Evolutionary conservation across 2,888 invertebrate genomes (phyloP).

Genomic region (Cephus spinipes): DNA sequence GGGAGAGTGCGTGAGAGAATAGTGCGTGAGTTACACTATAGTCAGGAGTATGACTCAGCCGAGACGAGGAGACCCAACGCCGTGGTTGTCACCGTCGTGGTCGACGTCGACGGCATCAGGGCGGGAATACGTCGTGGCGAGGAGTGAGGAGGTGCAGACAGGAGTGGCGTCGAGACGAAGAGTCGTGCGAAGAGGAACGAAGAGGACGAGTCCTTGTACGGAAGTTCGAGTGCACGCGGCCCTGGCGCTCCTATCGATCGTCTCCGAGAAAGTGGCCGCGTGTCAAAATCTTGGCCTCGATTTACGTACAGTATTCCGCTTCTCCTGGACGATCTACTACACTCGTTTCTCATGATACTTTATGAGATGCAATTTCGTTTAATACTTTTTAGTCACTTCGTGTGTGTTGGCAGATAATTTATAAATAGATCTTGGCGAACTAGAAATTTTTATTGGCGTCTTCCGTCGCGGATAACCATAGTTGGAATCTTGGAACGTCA

Average conservation of each 20-base stretch:
- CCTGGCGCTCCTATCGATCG: conserved; percentile 16
- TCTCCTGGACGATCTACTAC: not conserved
- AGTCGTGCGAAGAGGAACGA: not conserved
- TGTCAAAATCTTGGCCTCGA: conserved; percentile 54
- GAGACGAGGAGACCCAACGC: not conserved
- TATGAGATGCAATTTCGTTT: not conserved
- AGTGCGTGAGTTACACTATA: not conserved
- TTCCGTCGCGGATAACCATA: not conserved
- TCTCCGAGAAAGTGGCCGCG: conserved; percentile 47
- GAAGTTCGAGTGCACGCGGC: conserved; percentile 39
- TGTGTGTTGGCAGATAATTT: not conserved
- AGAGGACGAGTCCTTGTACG: conserved; percentile 54
- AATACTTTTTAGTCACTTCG: not conserved
- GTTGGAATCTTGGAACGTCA: not conserved
- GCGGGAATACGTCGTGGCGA: not conserved
- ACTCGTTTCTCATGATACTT: not conserved
- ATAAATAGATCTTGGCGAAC: not conserved
- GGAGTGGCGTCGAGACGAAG: not conserved
- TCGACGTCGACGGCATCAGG: not conserved
- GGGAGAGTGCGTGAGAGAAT: not conserved
- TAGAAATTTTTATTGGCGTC: not conserved
- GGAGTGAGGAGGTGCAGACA: not conserved
- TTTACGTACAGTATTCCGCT: conserved; percentile 24
- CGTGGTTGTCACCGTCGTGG: not conserved
- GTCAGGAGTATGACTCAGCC: not conserved